A percentile compares a stretch with the other conserved stretches of the same genome.
These are phyloP conservation scores for Brachionus paranguensis DNA, from an alignment of 1,140 invertebrate genomes.

Conservation along the genomic window DNA sequence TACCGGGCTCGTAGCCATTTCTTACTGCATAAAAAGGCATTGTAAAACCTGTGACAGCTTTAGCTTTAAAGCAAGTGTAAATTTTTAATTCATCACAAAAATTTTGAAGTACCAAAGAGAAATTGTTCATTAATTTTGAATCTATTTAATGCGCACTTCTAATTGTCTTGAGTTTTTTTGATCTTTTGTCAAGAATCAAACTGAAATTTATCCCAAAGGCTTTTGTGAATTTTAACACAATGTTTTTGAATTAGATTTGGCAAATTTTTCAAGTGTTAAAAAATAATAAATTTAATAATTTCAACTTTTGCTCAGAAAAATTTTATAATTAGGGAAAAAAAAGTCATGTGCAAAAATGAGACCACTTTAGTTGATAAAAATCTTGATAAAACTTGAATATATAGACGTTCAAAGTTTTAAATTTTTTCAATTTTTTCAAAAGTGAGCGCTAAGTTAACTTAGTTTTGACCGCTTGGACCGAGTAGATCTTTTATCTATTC, in stretches of 20 bases:
- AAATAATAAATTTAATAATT: neutral
- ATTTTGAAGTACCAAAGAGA: neutral
- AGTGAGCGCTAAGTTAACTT: neutral
- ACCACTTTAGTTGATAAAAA: neutral
- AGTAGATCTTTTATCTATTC: neutral
- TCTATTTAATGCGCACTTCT: neutral
- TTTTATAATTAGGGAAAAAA: neutral
- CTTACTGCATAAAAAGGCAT: conserved; percentile 35
- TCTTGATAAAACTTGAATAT: neutral
- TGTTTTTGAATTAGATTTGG: neutral
- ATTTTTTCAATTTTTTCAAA: neutral
- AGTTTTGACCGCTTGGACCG: neutral
- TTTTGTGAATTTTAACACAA: neutral
- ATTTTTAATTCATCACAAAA: neutral
- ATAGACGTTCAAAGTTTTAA: neutral
- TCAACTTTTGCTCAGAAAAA: neutral
- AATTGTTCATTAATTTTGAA: neutral
- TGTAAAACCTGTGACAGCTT: neutral
- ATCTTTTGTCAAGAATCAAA: neutral
- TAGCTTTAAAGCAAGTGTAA: neutral
- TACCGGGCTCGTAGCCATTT: conserved; percentile 7
- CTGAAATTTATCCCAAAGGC: neutral
- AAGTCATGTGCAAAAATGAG: neutral
- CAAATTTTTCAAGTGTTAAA: neutral
- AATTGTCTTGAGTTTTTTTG: neutral